phyloP scores from a whole-genome alignment of 1,140 invertebrate species.

The Nasonia giraulti region DNA sequence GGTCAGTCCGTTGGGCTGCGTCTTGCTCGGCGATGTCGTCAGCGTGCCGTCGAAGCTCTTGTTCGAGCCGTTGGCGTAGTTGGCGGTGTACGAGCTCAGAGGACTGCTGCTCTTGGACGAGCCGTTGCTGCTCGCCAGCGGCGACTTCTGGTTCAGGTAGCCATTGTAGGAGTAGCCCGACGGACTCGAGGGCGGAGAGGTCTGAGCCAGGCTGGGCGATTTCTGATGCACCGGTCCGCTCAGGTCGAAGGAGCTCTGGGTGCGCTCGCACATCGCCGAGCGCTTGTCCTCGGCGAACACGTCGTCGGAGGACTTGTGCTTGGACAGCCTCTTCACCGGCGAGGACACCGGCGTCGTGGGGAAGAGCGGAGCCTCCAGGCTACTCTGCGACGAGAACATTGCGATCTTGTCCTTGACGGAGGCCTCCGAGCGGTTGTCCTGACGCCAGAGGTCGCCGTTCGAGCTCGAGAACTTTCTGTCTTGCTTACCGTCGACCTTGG shows the following conservation, averaged over 20 bases:
- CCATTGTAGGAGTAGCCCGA: constrained; percentile 16
- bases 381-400: constrained; percentile 82
- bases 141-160: background rate
- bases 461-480: constrained; percentile 60
- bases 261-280: constrained; percentile 60
- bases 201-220: constrained; percentile 56
- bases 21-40: background rate
- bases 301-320: constrained; percentile 76
- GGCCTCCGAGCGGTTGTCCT: constrained; percentile 84
- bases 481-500: constrained; percentile 57
- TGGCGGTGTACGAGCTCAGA: background rate
- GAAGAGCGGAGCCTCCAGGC: constrained; percentile 63
- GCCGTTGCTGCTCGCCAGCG: background rate
- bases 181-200: constrained; percentile 48
- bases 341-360: constrained; percentile 47
- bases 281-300: constrained; percentile 67
- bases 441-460: constrained; percentile 72
- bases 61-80: background rate
- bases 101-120: background rate
- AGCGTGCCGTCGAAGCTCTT: constrained; percentile 35
- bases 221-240: constrained; percentile 55
- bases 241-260: constrained; percentile 68
- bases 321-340: constrained; percentile 59
- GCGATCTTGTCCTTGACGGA: constrained; percentile 91
- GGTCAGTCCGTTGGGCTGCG: constrained; percentile 58